These are phyloP conservation scores for Drosophila paranaensis DNA, from an alignment of 2,888 invertebrate genomes.

Conservation along the genomic window DNA sequence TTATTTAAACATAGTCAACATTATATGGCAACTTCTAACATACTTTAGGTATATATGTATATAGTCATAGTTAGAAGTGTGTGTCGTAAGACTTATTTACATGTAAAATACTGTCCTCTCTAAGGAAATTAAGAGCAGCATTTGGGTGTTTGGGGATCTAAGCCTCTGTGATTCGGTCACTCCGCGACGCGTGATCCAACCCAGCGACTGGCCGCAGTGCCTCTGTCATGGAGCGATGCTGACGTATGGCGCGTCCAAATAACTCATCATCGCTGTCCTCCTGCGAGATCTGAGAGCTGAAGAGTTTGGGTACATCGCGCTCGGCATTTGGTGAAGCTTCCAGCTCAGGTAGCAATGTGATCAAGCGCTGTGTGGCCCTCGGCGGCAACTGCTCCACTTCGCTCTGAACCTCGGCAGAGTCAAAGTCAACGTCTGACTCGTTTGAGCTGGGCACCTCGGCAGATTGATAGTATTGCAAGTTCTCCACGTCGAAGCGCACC, in stretches of 20 bases:
- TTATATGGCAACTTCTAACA: conserved; percentile 49
- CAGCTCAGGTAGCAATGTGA: conserved; percentile 15
- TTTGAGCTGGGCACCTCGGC: conserved; percentile 53
- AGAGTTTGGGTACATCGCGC: conserved; percentile 56
- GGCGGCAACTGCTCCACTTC: conserved; percentile 31
- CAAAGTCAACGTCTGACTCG: conserved; percentile 43
- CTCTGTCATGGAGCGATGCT: conserved; percentile 85
- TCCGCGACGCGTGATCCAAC: conserved; percentile 10
- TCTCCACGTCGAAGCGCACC: conserved; percentile 78
- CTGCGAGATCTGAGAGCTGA: conserved; percentile 70
- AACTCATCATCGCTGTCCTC: conserved; percentile 58
- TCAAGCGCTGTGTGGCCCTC: conserved; percentile 61
- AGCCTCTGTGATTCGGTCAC: conserved; percentile 44
- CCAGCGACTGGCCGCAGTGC: conserved; percentile 66
- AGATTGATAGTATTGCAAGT: conserved; percentile 68
- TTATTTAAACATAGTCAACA: conserved; percentile 59
- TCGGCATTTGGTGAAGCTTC: conserved; percentile 4
- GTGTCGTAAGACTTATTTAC: conserved; percentile 48
- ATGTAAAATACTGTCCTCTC: conserved; percentile 68
- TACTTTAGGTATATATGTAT: conserved; percentile 18
- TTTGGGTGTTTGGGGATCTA: conserved; percentile 32
- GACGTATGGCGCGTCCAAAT: conserved; percentile 84
- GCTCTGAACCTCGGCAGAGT: conserved; percentile 24
- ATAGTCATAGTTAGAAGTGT: conserved; percentile 7
- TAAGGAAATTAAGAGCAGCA: conserved; percentile 62